These are phyloP conservation scores for Hoplostethus mediterraneus DNA, from an alignment of 2,797 vertebrate species.

Conservation along the genomic window DNA sequence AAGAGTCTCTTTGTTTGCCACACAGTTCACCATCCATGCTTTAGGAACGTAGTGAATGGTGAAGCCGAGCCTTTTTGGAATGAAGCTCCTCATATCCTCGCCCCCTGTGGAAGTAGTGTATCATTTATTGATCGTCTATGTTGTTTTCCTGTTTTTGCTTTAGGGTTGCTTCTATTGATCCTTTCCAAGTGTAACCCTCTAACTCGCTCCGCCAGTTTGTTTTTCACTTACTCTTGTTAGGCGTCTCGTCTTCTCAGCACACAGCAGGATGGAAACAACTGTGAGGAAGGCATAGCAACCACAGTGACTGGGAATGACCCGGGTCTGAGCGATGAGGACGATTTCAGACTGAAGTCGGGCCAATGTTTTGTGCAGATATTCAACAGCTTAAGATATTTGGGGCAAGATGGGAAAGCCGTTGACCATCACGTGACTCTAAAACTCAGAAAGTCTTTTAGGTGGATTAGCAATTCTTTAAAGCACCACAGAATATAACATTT, in stretches of 20 bases:
- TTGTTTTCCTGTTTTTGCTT: conserved; percentile 64
- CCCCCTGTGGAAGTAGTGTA: conserved; percentile 14
- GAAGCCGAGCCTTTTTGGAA: background rate
- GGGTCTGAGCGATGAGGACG: background rate
- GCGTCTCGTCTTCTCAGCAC: conserved; percentile 25
- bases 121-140: conserved; percentile 40
- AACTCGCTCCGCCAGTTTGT: conserved; percentile 57
- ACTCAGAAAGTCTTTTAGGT: no score
- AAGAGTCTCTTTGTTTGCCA: no score
- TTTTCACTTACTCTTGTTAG: conserved; percentile 61
- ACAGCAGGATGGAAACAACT: conserved; percentile 30
- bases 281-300: conserved; percentile 66
- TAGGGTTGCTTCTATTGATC: conserved; percentile 61
- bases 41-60: background rate
- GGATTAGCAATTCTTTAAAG: no score
- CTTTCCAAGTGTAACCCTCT: conserved; percentile 34
- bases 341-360: background rate
- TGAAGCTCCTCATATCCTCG: background rate
- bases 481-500: no score
- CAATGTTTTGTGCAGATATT: background rate
- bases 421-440: no score
- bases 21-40: no score
- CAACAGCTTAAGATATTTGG: no score
- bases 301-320: conserved; percentile 18
- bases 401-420: no score